phyloP scores from a whole-genome alignment of 2,888 invertebrate species.

The Syritta pipiens region DNA sequence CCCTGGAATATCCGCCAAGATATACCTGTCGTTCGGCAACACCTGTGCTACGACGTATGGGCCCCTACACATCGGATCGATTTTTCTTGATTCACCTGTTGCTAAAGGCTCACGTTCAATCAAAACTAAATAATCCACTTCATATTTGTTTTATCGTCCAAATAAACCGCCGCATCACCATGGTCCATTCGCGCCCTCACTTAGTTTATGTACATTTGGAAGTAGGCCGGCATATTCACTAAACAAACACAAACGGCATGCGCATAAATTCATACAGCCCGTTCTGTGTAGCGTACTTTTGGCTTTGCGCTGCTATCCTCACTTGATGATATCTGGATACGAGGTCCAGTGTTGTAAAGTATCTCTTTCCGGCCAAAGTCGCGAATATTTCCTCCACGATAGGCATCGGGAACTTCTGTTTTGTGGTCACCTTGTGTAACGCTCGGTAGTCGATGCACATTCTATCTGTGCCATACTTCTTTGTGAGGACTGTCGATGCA shows the following conservation, averaged over 20 bases:
- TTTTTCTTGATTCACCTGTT: too few relatives aligned
- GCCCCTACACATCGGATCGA: too few relatives aligned
- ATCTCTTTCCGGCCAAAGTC: constrained; percentile 18
- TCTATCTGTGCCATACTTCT: constrained; percentile 8
- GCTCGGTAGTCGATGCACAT: constrained; percentile 75
- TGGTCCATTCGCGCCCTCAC: neutral
- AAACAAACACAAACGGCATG: constrained; percentile 7
- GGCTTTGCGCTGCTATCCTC: neutral
- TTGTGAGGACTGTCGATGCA: constrained; percentile 11
- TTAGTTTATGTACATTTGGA: constrained; percentile 3
- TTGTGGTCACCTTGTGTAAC: constrained; percentile 12
- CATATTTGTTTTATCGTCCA: too few relatives aligned
- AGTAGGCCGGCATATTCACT: constrained; percentile 2
- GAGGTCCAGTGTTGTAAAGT: constrained; percentile 28
- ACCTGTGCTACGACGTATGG: too few relatives aligned
- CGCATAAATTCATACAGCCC: constrained; percentile 2
- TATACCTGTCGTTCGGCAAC: too few relatives aligned
- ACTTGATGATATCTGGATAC: constrained; percentile 12
- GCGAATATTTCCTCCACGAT: neutral
- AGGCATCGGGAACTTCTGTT: constrained; percentile 39
- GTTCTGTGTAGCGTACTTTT: neutral
- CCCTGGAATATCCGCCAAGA: too few relatives aligned
- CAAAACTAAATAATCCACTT: too few relatives aligned
- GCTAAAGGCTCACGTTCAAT: too few relatives aligned
- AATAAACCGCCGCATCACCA: neutral